These are phyloP conservation scores for Hyles euphorbiae DNA, from an alignment of 1,140 invertebrate species.

Conservation along the genomic window DNA sequence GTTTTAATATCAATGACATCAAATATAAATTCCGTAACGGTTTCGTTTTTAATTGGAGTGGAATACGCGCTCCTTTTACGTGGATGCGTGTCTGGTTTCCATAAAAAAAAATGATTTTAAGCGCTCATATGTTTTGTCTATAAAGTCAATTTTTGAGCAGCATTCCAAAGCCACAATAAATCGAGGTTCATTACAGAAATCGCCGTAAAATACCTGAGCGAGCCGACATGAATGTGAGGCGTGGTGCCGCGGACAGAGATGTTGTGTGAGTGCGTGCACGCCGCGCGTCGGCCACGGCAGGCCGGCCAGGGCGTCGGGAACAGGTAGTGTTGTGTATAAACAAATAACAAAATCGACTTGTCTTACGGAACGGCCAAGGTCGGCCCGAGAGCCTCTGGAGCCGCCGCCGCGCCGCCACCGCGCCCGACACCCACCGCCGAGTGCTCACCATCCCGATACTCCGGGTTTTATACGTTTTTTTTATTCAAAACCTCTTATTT, in stretches of 20 bases:
- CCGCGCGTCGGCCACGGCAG: slow-evolving; percentile 20
- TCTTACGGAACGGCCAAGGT: slow-evolving; percentile 67
- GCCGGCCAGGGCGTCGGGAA: slow-evolving; percentile 32
- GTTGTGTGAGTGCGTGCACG: slow-evolving; percentile 38
- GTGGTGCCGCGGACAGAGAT: slow-evolving; percentile 13
- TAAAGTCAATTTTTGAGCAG: slow-evolving; percentile 54
- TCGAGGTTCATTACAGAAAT: slow-evolving; percentile 68
- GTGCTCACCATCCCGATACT: slow-evolving; percentile 31
- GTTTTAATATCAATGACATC: slow-evolving; percentile 33
- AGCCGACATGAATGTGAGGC: slow-evolving; percentile 42
- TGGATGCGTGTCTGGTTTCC: slow-evolving; percentile 41
- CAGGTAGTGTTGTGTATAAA: slow-evolving; percentile 74
- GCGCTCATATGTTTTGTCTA: slow-evolving; percentile 51
- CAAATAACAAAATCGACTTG: slow-evolving; percentile 73
- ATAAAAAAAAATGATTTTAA: slow-evolving; percentile 51
- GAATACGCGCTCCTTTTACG: slow-evolving; percentile 21
- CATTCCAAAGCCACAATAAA: slow-evolving; percentile 61
- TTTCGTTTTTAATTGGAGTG: slow-evolving; percentile 48
- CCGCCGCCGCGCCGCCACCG: slow-evolving; percentile 30
- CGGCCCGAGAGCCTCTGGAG: slow-evolving; percentile 35
- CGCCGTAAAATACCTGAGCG: slow-evolving; percentile 63
- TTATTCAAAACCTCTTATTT: slow-evolving; percentile 66
- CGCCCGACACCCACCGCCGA: slow-evolving; percentile 30
- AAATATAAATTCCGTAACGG: slow-evolving; percentile 42
- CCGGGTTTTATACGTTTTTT: slow-evolving; percentile 57